Base-by-base conservation (phyloP, 2,888 invertebrate species). In the Stegana nigrithorax region DNA sequence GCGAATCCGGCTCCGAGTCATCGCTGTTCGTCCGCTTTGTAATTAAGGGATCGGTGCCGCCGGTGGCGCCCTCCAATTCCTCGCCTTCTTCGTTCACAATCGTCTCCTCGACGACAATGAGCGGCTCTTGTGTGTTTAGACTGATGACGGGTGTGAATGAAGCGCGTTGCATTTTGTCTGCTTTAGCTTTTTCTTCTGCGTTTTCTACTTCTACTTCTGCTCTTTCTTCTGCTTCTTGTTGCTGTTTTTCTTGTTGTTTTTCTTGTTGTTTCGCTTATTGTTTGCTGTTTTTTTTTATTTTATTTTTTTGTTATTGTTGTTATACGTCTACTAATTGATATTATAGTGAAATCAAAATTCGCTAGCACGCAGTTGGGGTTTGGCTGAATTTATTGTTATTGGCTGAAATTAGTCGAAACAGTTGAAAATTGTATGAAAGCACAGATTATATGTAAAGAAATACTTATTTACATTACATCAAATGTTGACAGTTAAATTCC, bases 21-120 rank as follows among this genome's bases (percentile, higher is more conserved):
- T 84, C 84, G 76, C 90, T 91, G 69, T 89, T 87, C 12, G 81
- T 75, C 53, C 82, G 78, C 62, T 77, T 81, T 2, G 73, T 75
- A 3, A 71, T 62, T 2, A 58, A 62, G 12, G 87, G 86, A 17
- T 10, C 14, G 71, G 90, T 91, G 60, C 91, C 90, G 60, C 92
- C 92, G 63, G 89, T 89, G 0, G 81, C 81, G 4, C 87, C 87
- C 6, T 89, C 89, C 27, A 87, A 87, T 69, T 91, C 91, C 44
- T 89, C 90, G 73, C 91, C 91, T 63, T 91, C 90, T 64, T 92
- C 91, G 65, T 88, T 88, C 2, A 88, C 87, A 14, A 89, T 90
- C 64, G 91, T 90, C 83, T 94, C 94, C 82, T 93, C 93, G 32
- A 94, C 93, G 62, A 94, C 93, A 81, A 94, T 94, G 76, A 93